These are phyloP conservation scores for Oxyura jamaicensis DNA, from an alignment of 2,113 vertebrate species.

Conservation along the genomic window DNA sequence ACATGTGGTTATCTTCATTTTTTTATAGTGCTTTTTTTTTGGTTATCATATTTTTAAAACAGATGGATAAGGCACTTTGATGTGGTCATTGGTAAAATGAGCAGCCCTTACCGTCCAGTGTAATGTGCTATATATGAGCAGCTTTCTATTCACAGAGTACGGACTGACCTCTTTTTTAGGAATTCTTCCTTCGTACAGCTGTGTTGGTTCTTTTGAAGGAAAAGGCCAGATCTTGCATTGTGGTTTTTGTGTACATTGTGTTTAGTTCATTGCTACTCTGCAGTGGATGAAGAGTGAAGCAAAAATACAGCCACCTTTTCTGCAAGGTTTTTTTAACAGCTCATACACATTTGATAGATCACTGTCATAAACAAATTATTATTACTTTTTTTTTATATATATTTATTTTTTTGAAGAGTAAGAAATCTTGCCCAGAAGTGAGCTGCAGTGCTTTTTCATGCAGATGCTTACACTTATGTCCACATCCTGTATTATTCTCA, in stretches of 20 bases:
- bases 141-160: background rate
- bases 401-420: background rate
- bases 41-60: background rate
- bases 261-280: background rate
- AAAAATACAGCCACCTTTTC: background rate
- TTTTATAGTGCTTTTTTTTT: background rate
- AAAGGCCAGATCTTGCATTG: background rate
- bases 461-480: background rate
- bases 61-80: background rate
- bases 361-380: background rate
- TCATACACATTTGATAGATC: background rate
- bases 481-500: background rate
- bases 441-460: background rate
- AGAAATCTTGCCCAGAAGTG: background rate
- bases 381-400: too few relatives aligned
- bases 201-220: background rate
- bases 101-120: background rate
- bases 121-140: background rate
- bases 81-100: background rate
- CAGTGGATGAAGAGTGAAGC: background rate
- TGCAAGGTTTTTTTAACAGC: background rate
- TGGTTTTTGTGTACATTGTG: background rate
- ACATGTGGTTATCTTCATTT: background rate
- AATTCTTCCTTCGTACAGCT: background rate
- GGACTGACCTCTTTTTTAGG: background rate